Evolutionary conservation across 2,888 invertebrate genomes (phyloP), one percentile per base, ranked within the genome.

Genomic region (Trichopoda pennipes): DNA sequence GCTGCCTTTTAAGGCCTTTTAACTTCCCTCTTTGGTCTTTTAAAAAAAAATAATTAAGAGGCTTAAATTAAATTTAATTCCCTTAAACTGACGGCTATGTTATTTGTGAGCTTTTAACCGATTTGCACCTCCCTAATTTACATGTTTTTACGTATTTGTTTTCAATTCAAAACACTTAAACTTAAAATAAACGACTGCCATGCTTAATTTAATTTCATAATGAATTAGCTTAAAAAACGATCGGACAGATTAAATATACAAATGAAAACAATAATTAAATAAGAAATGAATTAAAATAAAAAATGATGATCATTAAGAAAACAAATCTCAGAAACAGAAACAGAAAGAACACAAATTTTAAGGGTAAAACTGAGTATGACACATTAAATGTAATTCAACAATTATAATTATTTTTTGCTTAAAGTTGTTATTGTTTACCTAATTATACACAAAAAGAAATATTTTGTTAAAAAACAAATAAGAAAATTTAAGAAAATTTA

Each of bases 141-240:
- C 4, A n/a, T 14, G 23, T 8, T 8, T 23, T 3, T 44, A 23
- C 14, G 6, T n/a, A 38, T 53, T 53, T 44, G 42, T 8, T 42
- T 44, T 17, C 2, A 47, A n/a, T 47, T 47, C 44, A 23, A 16
- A 55, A 17, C 28, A 44, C 44, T 21, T 44, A 28, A 17, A 44
- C 44, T 21, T 44, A 28, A 17, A n/a, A 12, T 56, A 28, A 53
- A 44, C 23, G 12, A 72, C 66, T 72, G 42, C 17, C 42, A 72
- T 51, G 72, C 78, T 72, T 78, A 78, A 72, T 72, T 66, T 51
- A 78, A 66, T 64, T 53, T 44, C 60, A 44, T 60, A 79, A 73
- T 66, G 21, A 66, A 47, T 72, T 72, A 73, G 60, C 28, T 76
- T 42, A 42, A 68, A 42, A 6, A 51, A 47, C 23, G 55, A 61